phyloP scores from a whole-genome alignment of 2,888 invertebrate genomes.

The Polymixis flavicincta region DNA sequence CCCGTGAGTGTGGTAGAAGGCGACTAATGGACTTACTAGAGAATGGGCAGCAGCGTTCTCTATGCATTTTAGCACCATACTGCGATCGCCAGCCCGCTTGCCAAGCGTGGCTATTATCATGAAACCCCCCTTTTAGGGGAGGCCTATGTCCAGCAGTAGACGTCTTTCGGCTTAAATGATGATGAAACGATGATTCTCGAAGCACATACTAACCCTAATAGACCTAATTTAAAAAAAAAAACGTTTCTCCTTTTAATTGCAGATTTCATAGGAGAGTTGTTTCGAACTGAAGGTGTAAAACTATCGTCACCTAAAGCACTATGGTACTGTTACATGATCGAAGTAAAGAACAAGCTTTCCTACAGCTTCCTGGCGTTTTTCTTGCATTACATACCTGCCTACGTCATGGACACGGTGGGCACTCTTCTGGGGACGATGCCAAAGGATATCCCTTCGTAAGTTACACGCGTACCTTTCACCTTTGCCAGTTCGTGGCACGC shows the following conservation, averaged over 20 bases:
- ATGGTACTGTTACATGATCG: slow-evolving; percentile 85
- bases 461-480: background rate
- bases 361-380: slow-evolving; percentile 58
- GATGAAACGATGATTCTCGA: too few relatives aligned
- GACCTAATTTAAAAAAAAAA: too few relatives aligned
- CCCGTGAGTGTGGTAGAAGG: too few relatives aligned
- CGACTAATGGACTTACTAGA: too few relatives aligned
- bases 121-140: too few relatives aligned
- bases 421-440: slow-evolving; percentile 29
- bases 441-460: slow-evolving; percentile 42
- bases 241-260: background rate
- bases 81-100: too few relatives aligned
- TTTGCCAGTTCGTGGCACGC: too few relatives aligned
- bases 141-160: too few relatives aligned
- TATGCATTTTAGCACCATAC: too few relatives aligned
- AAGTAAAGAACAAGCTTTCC: slow-evolving; percentile 25
- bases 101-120: too few relatives aligned
- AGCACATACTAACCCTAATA: background rate
- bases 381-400: slow-evolving; percentile 69
- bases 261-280: slow-evolving; percentile 24
- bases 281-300: background rate
- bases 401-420: slow-evolving; percentile 44
- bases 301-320: slow-evolving; percentile 74
- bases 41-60: too few relatives aligned
- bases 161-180: too few relatives aligned